Conservation (phyloP, 2,888 invertebrate genomes). For the Drosophila tanythrix region DNA sequence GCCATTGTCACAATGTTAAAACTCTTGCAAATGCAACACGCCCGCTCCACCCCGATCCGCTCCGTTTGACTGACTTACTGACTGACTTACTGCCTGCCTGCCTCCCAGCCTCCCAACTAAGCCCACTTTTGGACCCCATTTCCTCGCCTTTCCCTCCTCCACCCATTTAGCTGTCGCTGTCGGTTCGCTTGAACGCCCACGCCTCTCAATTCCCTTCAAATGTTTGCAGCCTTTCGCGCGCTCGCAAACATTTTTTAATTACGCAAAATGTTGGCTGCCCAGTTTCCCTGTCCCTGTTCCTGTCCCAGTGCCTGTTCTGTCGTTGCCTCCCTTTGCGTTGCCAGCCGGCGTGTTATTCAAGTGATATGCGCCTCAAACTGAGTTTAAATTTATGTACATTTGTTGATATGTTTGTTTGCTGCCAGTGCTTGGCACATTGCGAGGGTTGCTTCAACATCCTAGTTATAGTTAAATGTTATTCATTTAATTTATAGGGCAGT, state of each 20-base stretch:
- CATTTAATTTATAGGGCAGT: neutral
- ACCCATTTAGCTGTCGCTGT: conserved; percentile 32
- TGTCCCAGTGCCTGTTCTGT: neutral
- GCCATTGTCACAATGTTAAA: conserved; percentile 75
- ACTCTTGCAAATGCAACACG: conserved; percentile 71
- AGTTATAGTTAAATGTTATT: neutral
- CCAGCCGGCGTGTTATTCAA: conserved; percentile 72
- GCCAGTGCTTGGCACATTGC: conserved; percentile 19
- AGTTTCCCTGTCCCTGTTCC: conserved; percentile 35
- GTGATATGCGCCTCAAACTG: conserved; percentile 64
- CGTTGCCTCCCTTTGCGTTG: conserved; percentile 31
- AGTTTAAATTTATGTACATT: conserved; percentile 58
- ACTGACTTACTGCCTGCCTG: neutral
- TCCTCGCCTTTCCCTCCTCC: conserved; percentile 3
- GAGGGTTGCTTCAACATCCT: conserved; percentile 9
- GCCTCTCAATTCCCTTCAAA: conserved; percentile 64
- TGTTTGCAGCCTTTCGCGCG: conserved; percentile 68
- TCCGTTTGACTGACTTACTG: conserved; percentile 6
- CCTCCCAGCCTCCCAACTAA: neutral
- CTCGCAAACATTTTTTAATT: conserved; percentile 81
- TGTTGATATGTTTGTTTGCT: conserved; percentile 18
- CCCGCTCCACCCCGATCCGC: conserved; percentile 28
- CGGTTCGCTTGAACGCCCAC: conserved; percentile 72
- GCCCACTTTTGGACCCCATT: conserved; percentile 5
- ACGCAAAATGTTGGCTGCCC: conserved; percentile 79